Conservation (phyloP, 2,113 vertebrate genomes). For the Pampusana beccarii region DNA sequence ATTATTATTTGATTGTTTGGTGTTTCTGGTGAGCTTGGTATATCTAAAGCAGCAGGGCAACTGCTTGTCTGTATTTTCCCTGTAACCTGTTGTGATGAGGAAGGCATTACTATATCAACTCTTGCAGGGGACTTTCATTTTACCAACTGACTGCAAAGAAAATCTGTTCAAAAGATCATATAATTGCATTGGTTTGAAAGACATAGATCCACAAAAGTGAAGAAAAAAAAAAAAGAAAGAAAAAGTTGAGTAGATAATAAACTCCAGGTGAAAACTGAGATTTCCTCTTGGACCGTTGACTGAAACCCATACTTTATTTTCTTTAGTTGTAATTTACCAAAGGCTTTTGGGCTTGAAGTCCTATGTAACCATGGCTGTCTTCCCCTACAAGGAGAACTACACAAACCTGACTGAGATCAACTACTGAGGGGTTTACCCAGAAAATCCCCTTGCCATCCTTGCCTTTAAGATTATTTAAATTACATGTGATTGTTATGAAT, state of each 20-base stretch:
- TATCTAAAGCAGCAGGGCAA: conserved; percentile 32
- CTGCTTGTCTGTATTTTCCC: conserved; percentile 14
- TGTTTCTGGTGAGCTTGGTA: background rate
- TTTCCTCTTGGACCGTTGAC: background rate
- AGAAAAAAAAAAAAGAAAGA: background rate
- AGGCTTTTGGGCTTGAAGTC: background rate
- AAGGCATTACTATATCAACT: conserved; percentile 17
- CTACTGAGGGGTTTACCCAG: background rate
- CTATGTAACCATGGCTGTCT: rapidly evolving
- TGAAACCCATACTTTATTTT: background rate
- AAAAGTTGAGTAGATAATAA: background rate
- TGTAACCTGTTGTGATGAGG: conserved; percentile 23
- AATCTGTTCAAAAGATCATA: background rate
- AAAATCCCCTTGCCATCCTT: background rate
- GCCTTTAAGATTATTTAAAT: background rate
- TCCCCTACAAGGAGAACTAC: background rate
- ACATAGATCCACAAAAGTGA: background rate
- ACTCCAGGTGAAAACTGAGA: background rate
- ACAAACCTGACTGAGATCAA: background rate
- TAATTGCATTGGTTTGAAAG: conserved; percentile 42
- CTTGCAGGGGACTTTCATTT: conserved; percentile 7
- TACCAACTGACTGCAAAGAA: conserved; percentile 10
- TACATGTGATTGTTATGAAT: background rate
- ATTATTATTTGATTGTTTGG: background rate
- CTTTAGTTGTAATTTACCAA: background rate